phyloP scores from a whole-genome alignment of 2,113 vertebrate genomes.

The Lophotis ruficrista region DNA sequence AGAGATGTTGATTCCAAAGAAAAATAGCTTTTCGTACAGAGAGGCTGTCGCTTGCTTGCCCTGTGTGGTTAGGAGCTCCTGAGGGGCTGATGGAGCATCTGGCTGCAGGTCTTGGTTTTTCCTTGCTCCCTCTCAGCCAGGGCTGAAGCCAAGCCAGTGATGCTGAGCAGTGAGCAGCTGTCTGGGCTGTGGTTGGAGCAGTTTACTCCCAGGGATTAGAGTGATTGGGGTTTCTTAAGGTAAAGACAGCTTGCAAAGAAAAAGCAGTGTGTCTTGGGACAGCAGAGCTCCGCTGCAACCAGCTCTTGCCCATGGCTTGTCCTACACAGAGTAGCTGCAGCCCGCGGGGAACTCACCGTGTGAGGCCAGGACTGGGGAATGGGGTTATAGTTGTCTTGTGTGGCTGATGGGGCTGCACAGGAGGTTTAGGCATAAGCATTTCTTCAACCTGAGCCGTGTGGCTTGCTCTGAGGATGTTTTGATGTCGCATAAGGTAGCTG shows the following conservation, averaged over 20 bases:
- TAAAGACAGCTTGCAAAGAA: background rate
- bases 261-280: background rate
- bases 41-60: background rate
- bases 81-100: background rate
- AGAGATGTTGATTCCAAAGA: background rate
- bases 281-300: background rate
- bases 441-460: background rate
- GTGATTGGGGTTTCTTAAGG: slow-evolving; percentile 18
- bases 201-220: background rate
- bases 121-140: background rate
- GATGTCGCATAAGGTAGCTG: background rate
- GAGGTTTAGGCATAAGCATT: background rate
- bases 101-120: background rate
- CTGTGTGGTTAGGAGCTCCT: background rate
- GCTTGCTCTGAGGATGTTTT: background rate
- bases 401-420: background rate
- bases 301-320: background rate
- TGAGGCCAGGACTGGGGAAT: background rate
- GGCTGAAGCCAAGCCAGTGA: background rate
- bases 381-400: background rate
- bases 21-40: background rate
- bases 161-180: slow-evolving; percentile 9
- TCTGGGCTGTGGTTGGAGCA: background rate
- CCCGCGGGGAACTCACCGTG: background rate
- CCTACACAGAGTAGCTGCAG: background rate